phyloP scores from a whole-genome alignment of 2,888 invertebrate genomes.

The Cheilosia soror region DNA sequence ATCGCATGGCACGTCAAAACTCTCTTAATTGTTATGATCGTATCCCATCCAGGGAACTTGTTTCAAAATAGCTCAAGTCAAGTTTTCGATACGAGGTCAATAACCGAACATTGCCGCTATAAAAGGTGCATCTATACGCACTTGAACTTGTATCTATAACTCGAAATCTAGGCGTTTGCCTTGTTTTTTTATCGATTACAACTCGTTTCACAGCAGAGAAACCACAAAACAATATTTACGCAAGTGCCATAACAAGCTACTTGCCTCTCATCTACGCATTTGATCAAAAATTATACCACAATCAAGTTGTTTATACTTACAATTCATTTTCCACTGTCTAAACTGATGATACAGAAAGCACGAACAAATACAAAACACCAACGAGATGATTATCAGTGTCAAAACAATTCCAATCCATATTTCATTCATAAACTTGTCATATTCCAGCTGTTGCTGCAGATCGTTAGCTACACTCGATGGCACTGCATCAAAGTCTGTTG shows the following conservation, averaged over 20 bases:
- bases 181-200: neutral
- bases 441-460: slow-evolving; percentile 83
- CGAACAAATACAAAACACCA: slow-evolving; percentile 87
- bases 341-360: slow-evolving; percentile 87
- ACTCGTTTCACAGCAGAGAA: neutral
- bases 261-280: slow-evolving; percentile 9
- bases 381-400: slow-evolving; percentile 86
- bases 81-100: slow-evolving; percentile 29
- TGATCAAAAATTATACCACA: neutral
- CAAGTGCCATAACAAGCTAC: slow-evolving; percentile 8
- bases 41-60: slow-evolving; percentile 9
- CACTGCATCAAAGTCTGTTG: slow-evolving; percentile 78
- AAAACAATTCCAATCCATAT: slow-evolving; percentile 87
- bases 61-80: neutral
- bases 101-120: slow-evolving; percentile 20
- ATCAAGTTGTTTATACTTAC: slow-evolving; percentile 83
- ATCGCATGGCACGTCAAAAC: slow-evolving; percentile 32
- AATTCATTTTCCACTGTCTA: slow-evolving; percentile 87
- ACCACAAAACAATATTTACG: slow-evolving; percentile 8
- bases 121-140: slow-evolving; percentile 12
- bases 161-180: neutral
- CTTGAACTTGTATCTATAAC: slow-evolving; percentile 57
- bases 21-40: slow-evolving; percentile 17
- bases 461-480: slow-evolving; percentile 76
- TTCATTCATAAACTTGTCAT: slow-evolving; percentile 87